Conservation (phyloP, 1,140 invertebrate species). For the Galendromus occidentalis region DNA sequence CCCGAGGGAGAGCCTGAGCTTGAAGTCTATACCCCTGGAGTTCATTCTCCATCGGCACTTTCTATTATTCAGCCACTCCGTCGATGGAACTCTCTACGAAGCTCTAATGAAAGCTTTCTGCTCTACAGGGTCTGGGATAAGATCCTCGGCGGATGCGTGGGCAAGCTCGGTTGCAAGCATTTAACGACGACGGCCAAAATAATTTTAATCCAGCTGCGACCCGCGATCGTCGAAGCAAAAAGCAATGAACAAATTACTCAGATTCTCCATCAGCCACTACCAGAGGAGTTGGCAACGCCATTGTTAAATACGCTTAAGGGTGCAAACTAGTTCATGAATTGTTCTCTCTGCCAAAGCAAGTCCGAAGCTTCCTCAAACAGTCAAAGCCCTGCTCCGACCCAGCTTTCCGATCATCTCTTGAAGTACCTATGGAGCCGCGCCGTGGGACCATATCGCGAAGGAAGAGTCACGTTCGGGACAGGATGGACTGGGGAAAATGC, state of each 20-base stretch:
- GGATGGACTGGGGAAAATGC: too few relatives aligned
- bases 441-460: too few relatives aligned
- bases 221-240: not conserved
- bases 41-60: not conserved
- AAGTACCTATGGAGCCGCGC: too few relatives aligned
- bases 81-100: not conserved
- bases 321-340: too few relatives aligned
- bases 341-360: too few relatives aligned
- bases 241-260: not conserved
- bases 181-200: not conserved
- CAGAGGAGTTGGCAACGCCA: not conserved
- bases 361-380: too few relatives aligned
- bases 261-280: not conserved
- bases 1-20: not conserved
- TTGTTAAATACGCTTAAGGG: not conserved
- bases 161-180: slow-evolving; percentile 1
- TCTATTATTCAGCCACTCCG: not conserved
- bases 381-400: too few relatives aligned
- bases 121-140: not conserved
- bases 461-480: too few relatives aligned
- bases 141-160: not conserved
- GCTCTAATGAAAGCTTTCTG: too few relatives aligned
- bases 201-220: not conserved
- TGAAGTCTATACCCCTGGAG: not conserved
- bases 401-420: too few relatives aligned